Conservation (phyloP, 1,140 invertebrate species). For the Drosophila willistoni region DNA sequence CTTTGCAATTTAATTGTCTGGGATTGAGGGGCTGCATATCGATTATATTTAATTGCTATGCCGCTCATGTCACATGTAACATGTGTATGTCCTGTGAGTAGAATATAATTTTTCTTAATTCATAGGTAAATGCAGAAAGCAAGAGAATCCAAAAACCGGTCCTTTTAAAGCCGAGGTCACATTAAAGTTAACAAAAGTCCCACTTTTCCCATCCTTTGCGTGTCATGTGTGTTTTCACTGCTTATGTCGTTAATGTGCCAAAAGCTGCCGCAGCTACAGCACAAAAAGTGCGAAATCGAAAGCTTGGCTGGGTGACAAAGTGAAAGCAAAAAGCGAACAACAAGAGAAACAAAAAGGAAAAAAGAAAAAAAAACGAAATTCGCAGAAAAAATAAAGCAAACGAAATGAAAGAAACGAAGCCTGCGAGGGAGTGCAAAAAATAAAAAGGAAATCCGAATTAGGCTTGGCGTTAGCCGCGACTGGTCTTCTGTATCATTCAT, state of each 20-base stretch:
- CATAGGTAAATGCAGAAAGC: background rate
- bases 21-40: conserved; percentile 46
- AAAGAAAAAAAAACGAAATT: conserved; percentile 4
- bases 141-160: background rate
- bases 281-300: conserved; percentile 56
- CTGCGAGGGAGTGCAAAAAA: background rate
- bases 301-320: conserved; percentile 17
- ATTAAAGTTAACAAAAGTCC: conserved; percentile 42
- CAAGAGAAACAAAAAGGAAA: conserved; percentile 25
- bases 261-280: conserved; percentile 46
- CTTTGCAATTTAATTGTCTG: conserved; percentile 70
- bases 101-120: conserved; percentile 1
- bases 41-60: conserved; percentile 66
- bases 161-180: conserved; percentile 30
- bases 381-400: conserved; percentile 9
- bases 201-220: conserved; percentile 30
- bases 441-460: conserved; percentile 9
- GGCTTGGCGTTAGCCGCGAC: background rate
- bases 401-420: conserved; percentile 16
- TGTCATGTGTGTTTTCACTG: conserved; percentile 44
- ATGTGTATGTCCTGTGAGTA: background rate
- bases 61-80: conserved; percentile 1
- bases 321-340: conserved; percentile 28
- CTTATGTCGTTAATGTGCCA: conserved; percentile 62
- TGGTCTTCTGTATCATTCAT: conserved; percentile 45